Base-by-base conservation (phyloP, 2,113 vertebrate genomes). In the Gymnorhina tibicen region DNA sequence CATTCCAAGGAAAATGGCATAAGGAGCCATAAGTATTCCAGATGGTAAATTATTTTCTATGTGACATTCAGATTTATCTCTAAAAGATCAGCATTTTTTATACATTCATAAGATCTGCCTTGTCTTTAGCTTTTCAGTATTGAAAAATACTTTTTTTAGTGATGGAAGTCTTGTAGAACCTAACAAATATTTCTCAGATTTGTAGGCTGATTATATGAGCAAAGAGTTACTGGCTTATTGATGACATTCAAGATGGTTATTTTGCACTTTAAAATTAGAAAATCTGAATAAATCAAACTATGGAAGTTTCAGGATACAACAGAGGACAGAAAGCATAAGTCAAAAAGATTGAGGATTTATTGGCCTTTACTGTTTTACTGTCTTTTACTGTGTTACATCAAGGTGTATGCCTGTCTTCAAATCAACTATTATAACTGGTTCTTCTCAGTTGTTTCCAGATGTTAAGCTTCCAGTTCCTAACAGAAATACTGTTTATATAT, bases 1-100 rank as follows among this genome's bases (percentile, higher is more conserved):
- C 82, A 79, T 96, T 95, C 67, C 42, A 92, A 89, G 72, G 68
- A 22, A 97, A 96, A 93, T 92, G 47, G 41, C n/a, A 47, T 87
- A 87, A 68, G 80, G 74, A 93, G 46, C 55, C 67, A 24, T 64
- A 84, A 82, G 67, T 89, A 94, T 89, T 91, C 83, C 87, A 50
- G n/a, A 47, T 66, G 32, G 59, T 55, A 91, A 90, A 80, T 95
- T 86, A 53, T 91, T 95, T 97, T 80, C 53, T 82, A 17, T 60
- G 13, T 75, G 89, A 49, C 21, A 30, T 64, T 88, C 50, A 59
- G 26, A 73, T 94, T 70, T 74, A 14, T 66, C 46, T 74, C 18
- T 84, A 56, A 72, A 83, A 74, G 30, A 73, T 69, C 33, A 68
- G 13, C 7, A 53, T 78, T 56, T 62, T 30, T 80, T 63, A 52